Base-by-base conservation (phyloP, 1,140 invertebrate species). In the Lordiphosa collinella region DNA sequence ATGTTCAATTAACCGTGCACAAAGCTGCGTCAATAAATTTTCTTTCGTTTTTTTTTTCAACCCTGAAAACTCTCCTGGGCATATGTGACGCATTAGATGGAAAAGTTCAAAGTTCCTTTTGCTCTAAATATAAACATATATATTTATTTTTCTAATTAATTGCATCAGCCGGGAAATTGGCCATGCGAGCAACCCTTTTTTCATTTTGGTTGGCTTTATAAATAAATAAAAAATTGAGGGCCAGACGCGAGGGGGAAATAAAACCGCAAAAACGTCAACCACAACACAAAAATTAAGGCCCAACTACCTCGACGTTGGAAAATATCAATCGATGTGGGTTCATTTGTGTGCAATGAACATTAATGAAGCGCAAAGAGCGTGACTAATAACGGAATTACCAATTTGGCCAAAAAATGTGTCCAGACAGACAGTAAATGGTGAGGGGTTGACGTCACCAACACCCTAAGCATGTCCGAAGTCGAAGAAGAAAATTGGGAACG, bases 331-430 rank as follows among this genome's bases (percentile, higher is more conserved):
- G 79, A 85, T 85, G 79, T 85, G 78, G 78, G 79, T 85, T 78
- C 78, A 78, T 85, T 84, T 84, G 70, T 84, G 78, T 85, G 79
- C 79, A 85, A 84, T 84, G 78, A 84, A 84, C 78, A 86, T 86
- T 86, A 86, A 86, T 86, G 80, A 86, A 86, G 82, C 80, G 80
- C 80, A 75, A 82, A 86, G 67, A 86, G 80, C 82, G 80, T 86
- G 82, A 86, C 80, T 86, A 86, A 86, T 86, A 80, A 66, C 66
- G 60, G 71, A 86, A 86, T 86, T 86, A 76, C 78, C 79, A 85
- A 84, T 84, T 44, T 85, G 68, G 78, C 68, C 72, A 78, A 84
- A 72, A 71, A 58, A 72, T 76, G 6, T 31, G 37, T 31, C 10
- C 4, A 52, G 29, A 32, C 47, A 52, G 62, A 65, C 62, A 65